Conservation (phyloP, 2,888 invertebrate genomes). For the Galerucella calmariensis region DNA sequence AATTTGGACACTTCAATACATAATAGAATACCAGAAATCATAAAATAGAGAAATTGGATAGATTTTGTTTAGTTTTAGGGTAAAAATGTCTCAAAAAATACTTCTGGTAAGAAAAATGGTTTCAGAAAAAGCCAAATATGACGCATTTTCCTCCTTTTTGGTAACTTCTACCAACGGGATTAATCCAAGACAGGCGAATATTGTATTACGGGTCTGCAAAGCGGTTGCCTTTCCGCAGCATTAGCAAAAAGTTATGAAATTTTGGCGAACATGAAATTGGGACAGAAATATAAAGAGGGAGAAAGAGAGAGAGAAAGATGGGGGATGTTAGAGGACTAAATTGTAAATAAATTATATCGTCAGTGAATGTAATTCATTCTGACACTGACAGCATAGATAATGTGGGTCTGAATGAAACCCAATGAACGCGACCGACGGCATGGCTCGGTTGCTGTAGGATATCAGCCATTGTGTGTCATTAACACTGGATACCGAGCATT, state of each 20-base stretch:
- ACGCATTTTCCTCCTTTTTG: not conserved
- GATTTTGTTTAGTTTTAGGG: not conserved
- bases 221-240: conserved; percentile 43
- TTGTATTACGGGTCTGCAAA: conserved; percentile 36
- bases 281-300: conserved; percentile 23
- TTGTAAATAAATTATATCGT: conserved; percentile 54
- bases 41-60: not conserved
- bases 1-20: not conserved
- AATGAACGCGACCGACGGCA: conserved; percentile 26
- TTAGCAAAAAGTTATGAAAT: conserved; percentile 48
- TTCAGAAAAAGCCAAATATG: not conserved
- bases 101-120: not conserved
- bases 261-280: conserved; percentile 39
- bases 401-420: conserved; percentile 47
- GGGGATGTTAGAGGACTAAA: conserved; percentile 43
- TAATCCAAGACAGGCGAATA: conserved; percentile 13
- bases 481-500: conserved; percentile 19
- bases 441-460: conserved; percentile 16
- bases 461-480: conserved; percentile 17
- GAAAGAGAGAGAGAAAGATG: conserved; percentile 28
- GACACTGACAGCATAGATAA: conserved; percentile 52
- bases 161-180: not conserved
- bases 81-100: not conserved
- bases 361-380: conserved; percentile 51
- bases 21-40: not conserved